Evolutionary conservation across 2,797 vertebrate species (phyloP), one percentile per base, ranked within the genome.

Genomic region (Corythornis leucogaster): DNA sequence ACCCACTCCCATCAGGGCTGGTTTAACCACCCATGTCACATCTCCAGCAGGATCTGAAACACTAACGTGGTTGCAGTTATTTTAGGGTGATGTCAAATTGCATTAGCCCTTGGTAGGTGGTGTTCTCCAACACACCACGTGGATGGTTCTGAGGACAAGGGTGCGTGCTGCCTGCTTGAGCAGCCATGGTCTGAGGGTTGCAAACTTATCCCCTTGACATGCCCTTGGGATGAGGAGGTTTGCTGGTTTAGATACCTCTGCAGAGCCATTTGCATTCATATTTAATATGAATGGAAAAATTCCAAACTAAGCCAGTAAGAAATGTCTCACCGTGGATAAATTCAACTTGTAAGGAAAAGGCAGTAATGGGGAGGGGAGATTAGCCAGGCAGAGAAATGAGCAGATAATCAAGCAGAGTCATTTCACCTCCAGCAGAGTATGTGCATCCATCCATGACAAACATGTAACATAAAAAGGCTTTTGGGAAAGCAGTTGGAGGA

Each of bases 351-450:
- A 79, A 79, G 51, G 40, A 67, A 76, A 79, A 53, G 71, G 31
- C 58, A 61, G 62, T 78, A 63, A 62, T 24, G 25, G 20, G 17
- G 26, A 16, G 15, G 51, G 33, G 22, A 55, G 79, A 83, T 91
- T 62, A 92, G 45, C 31, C 0, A 0, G 75, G 83, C 92, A 83
- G 87, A 88, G 85, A 91, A 95, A 83, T 68, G 74, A 94, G 57
- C 93, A 93, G 75, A 89, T 92, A 81, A 88, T 73, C 70, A 94
- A 76, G 67, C 67, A 53, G 88, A 91, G 67, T 86, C 25, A 86
- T 88, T 96, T 92, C 63, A 90, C 94, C 90, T 92, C 90, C 88
- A 94, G 94, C 83, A 66, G 85, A 75, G 31, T 51, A 57, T 40
- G 67, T 79, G 80, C 90, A 91, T 88, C 78, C 84, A 64, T 59